Percentiles rank a stretch among this genome's conserved stretches.
Conservation (phyloP, 1,140 invertebrate species). For the Hestina assimilis region DNA sequence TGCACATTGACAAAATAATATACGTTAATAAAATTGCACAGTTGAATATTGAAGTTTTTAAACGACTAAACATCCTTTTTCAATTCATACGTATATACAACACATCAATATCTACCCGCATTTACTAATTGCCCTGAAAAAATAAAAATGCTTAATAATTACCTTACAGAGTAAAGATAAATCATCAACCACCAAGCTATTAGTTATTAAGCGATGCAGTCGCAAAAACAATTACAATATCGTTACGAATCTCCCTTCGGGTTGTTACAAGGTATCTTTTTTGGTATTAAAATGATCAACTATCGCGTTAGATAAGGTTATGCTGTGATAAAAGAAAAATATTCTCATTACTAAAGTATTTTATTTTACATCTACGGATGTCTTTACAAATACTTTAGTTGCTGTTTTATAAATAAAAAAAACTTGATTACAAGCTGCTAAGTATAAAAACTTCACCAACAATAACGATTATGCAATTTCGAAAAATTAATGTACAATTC, state of each 20-base stretch:
- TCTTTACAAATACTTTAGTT: constrained; percentile 65
- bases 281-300: too few species aligned
- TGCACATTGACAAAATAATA: constrained; percentile 54
- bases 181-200: too few species aligned
- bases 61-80: constrained; percentile 36
- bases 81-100: constrained; percentile 69
- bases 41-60: constrained; percentile 41
- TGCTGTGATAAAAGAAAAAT: constrained; percentile 53
- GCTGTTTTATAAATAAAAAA: constrained; percentile 42
- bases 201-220: too few species aligned
- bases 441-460: constrained; percentile 72
- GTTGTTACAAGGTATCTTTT: too few species aligned
- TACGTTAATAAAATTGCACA: constrained; percentile 50
- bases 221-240: too few species aligned
- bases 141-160: constrained; percentile 8
- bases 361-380: constrained; percentile 70
- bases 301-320: too few species aligned
- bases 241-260: too few species aligned
- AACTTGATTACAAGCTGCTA: constrained; percentile 73
- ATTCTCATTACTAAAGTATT: constrained; percentile 65
- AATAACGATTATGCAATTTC: constrained; percentile 73
- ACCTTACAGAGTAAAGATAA: constrained; percentile 44
- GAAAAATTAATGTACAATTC: constrained; percentile 52
- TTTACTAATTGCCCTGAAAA: constrained; percentile 35
- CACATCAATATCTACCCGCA: constrained; percentile 47